Evolutionary conservation across 2,888 invertebrate species (phyloP), one percentile per base, ranked within the genome.

Genomic region (Chaitophorus viminalis): DNA sequence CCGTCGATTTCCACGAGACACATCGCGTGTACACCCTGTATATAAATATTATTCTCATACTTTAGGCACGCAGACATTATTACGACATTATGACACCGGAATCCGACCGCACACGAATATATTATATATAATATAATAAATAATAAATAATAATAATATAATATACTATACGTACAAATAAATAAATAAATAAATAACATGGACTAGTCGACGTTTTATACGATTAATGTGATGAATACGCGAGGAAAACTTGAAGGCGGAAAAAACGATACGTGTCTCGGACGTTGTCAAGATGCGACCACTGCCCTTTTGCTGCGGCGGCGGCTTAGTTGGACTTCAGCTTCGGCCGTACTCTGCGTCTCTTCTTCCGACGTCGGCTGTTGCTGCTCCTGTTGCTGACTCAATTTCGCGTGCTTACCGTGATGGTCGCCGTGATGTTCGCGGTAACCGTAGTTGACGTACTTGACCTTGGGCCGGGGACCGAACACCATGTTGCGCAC

Each of bases 401-500:
- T 0, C 25, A 17, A 31, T 68, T 29, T 14, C 11, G 1, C 31
- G 31, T 14, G 46, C 17, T 25, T 25, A 9, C 9, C 3, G 39
- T 52, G 68, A 18, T 29, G 83, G 21, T 39, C 33, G 54, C 6
- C n/a, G 72, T 31, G 36, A 29, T 31, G 65, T 1, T 70, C 74
- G 31, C 87, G 79, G 89, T 91, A 91, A 2, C 91, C 91, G 88
- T 90, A 89, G 89, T 91, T 91, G 81, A 89, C 81, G 90, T 91
- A 91, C 82, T 90, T 90, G 89, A 90, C 89, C 70, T 89, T 89
- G 21, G 89, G 88, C 8, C 90, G 89, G 6, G 90, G 90, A 0
- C 90, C 90, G 89, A 91, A 91, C 60, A 91, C 90, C 89, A 90
- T 89, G 89, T 90, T 90, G 39, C 90, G 89, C 78, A 91, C 79